A percentile compares a stretch with the other conserved stretches of the same genome.
These are phyloP conservation scores for Ceuthmochares aereus DNA, from an alignment of 2,113 vertebrate genomes.

Conservation along the genomic window DNA sequence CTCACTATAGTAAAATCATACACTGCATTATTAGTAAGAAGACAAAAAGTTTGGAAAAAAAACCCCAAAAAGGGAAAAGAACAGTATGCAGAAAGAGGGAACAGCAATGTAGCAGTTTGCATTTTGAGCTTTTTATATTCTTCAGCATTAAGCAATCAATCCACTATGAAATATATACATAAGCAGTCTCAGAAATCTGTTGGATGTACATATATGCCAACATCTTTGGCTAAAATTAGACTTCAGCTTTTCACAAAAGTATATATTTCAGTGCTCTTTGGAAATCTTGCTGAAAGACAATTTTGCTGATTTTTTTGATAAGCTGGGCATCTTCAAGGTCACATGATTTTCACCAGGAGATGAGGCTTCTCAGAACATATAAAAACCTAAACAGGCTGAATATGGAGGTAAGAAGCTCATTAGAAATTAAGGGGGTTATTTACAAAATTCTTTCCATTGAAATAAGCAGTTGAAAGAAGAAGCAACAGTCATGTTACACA, in stretches of 20 bases:
- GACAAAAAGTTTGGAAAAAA: neutral
- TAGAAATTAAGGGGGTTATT: neutral
- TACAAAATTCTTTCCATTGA: neutral
- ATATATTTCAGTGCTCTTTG: neutral
- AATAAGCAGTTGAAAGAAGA: neutral
- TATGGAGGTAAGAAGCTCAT: neutral
- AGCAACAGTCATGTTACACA: neutral
- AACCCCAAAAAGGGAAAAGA: neutral
- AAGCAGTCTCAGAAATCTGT: neutral
- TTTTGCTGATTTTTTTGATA: neutral
- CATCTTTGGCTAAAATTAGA: neutral
- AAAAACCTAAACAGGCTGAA: neutral
- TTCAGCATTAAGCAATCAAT: neutral
- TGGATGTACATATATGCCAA: neutral
- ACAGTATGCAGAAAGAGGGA: neutral
- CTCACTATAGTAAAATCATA: neutral
- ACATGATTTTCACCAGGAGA: neutral
- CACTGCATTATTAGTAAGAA: neutral
- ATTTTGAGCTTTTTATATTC: neutral
- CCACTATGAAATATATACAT: neutral
- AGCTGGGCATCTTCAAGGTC: neutral
- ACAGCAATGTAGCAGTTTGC: neutral
- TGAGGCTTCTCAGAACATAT: neutral
- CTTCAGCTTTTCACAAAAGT: neutral
- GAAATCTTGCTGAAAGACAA: neutral